These are phyloP conservation scores for Coracias cyanogaster DNA, from an alignment of 2,797 vertebrate species.

Conservation along the genomic window DNA sequence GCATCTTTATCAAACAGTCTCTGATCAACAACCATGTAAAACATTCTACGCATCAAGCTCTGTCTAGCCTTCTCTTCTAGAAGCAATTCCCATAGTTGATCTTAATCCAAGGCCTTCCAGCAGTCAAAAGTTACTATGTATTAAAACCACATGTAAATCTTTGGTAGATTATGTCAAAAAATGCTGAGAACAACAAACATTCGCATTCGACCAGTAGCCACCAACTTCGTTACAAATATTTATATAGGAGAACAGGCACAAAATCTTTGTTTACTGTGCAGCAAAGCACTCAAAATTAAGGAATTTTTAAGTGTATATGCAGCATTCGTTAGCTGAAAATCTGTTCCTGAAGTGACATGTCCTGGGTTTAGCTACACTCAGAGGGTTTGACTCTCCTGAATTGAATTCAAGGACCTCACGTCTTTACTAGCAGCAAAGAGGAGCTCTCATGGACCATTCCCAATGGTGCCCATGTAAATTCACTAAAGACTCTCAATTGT, in stretches of 20 bases:
- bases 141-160: slow-evolving; percentile 46
- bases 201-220: slow-evolving; percentile 42
- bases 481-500: not conserved
- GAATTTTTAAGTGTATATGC: not conserved
- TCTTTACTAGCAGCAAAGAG: not conserved
- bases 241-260: slow-evolving; percentile 20
- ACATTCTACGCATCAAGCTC: not conserved
- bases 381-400: not conserved
- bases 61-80: not conserved
- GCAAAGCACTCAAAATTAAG: not conserved
- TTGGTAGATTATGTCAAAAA: slow-evolving; percentile 32
- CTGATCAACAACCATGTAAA: not conserved
- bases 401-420: not conserved
- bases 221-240: slow-evolving; percentile 32
- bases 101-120: slow-evolving; percentile 28
- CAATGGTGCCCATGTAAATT: accelerated
- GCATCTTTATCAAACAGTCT: not conserved
- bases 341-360: not conserved
- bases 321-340: not conserved
- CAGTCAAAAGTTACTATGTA: slow-evolving; percentile 29
- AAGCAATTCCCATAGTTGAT: not conserved
- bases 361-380: not conserved
- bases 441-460: not conserved
- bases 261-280: slow-evolving; percentile 13
- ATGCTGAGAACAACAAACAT: slow-evolving; percentile 38